These are phyloP conservation scores for Aricia artaxerxes DNA, from an alignment of 2,888 invertebrate genomes.

Conservation along the genomic window DNA sequence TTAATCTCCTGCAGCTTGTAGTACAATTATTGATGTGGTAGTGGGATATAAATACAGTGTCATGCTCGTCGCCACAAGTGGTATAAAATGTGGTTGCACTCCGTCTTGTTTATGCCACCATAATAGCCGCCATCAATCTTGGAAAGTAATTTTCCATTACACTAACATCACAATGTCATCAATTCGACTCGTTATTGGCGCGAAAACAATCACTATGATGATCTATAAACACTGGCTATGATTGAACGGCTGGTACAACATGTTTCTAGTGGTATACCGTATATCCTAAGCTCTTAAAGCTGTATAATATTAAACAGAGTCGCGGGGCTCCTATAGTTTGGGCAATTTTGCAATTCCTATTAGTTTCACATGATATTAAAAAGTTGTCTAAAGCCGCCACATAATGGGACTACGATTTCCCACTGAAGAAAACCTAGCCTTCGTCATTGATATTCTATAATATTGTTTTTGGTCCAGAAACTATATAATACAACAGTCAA, in stretches of 20 bases:
- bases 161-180: conserved; percentile 28
- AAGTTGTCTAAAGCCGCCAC: no score
- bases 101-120: background rate
- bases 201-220: background rate
- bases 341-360: no score
- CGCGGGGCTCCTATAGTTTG: no score
- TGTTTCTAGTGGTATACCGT: background rate
- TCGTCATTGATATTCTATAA: no score
- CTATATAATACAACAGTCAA: no score
- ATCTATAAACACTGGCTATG: conserved; percentile 2
- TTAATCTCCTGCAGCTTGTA: background rate
- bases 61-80: conserved; percentile 2
- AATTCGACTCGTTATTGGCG: conserved; percentile 25
- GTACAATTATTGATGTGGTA: conserved; percentile 18
- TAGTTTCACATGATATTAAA: no score
- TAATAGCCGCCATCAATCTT: conserved; percentile 27
- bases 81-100: background rate
- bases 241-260: background rate
- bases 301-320: background rate
- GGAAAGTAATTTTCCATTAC: conserved; percentile 23
- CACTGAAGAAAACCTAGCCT: no score
- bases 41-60: conserved; percentile 2
- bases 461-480: background rate
- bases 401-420: no score
- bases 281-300: background rate